Evolutionary conservation across 2,888 invertebrate genomes (phyloP).

Genomic region (Troglohyphantes excavatus): DNA sequence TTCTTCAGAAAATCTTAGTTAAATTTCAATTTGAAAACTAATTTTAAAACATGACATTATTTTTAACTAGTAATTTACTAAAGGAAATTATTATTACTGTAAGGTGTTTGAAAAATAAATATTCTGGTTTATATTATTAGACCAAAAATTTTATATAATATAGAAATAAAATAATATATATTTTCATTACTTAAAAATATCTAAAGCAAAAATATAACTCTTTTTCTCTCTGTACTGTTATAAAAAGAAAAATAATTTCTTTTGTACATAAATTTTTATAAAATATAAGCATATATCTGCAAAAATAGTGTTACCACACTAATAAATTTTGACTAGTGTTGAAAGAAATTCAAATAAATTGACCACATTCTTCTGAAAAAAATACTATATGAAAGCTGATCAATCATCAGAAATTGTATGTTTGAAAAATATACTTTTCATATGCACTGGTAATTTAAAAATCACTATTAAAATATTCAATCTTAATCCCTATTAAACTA

Average conservation of each 20-base stretch:
- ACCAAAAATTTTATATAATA: not conserved
- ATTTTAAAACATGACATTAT: no score
- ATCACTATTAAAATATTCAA: not conserved
- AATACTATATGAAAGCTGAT: not conserved
- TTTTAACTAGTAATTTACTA: no score
- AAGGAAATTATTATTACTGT: no score
- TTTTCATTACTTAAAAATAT: not conserved
- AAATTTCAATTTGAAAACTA: no score
- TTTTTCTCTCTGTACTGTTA: not conserved
- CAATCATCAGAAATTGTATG: not conserved
- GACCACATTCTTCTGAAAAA: not conserved
- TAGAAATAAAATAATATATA: not conserved
- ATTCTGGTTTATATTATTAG: not conserved
- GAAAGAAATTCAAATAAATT: not conserved
- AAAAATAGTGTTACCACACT: not conserved
- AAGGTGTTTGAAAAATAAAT: not conserved
- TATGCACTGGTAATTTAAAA: not conserved
- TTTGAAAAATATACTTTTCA: not conserved
- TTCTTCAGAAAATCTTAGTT: no score
- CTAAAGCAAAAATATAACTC: not conserved
- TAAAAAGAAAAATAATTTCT: not conserved
- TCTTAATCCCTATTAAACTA: not conserved
- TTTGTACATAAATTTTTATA: not conserved
- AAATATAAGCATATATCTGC: not conserved
- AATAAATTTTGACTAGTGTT: not conserved